Base-by-base conservation (phyloP, 2,797 vertebrate species). In the Diplodus sargus region DNA sequence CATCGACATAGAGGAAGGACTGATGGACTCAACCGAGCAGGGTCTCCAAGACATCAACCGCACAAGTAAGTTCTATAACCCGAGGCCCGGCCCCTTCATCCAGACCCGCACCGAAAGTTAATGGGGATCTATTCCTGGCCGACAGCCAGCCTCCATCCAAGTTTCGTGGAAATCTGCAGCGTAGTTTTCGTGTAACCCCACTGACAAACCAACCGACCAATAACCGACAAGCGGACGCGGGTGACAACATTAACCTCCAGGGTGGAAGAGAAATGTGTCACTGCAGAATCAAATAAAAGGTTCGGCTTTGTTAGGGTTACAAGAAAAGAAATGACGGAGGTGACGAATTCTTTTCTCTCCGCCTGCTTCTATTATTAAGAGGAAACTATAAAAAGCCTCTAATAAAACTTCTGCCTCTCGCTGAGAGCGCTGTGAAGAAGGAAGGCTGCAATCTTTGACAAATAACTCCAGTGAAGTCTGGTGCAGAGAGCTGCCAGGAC, bases 21-120 rank as follows among this genome's bases (percentile, higher is more conserved):
- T 92, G 0, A 61, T 89, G 82, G 93, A 94, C 64, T 90, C 88
- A 6, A 69, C 86, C 0, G 92, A 93, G 10, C 90, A 85, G 70
- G 92, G 85, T n/a, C 87, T 94, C 13, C 87, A 93, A 60, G 95
- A 95, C 7, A 92, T 96, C 90, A 95, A 86, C 91, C 94, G 93
- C 82, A 97, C 94, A 60, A 94, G 98, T 99, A 88, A 97, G 97
- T 96, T 4, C 13, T 20, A 34, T 34, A 34, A 16, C 25, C 2
- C 15, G n/a, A 43, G 28, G 28, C 22, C 42, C 34, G n/a, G 28
- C 28, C 3, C 4, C 28, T 28, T 28, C 28, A 28, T 28, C 28
- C 28, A 28, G 39, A 39, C 8, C 39, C 39, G 39, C 39, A 39
- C 39, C 39, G 9, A 39, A 39, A 39, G 39, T 39, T 39, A 39